Evolutionary conservation across 2,888 invertebrate genomes (phyloP), one percentile per base, ranked within the genome.

Genomic region (Polydesmus complanatus): DNA sequence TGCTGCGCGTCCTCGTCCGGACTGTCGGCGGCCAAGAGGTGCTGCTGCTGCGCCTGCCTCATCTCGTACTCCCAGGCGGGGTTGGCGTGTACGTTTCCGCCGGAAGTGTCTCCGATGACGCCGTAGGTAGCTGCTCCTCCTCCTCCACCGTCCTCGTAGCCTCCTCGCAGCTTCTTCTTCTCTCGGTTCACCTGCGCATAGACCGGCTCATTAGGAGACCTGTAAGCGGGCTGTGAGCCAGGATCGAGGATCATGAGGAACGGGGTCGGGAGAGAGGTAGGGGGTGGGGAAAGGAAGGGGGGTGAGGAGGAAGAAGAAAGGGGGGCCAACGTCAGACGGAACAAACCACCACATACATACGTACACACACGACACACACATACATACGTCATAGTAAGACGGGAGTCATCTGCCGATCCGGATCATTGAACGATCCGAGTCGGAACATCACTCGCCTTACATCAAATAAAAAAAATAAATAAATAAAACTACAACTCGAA

Each of bases 181-280:
- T 81, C 81, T 71, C 81, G 77, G 69, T 82, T 81, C 65, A 82
- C 81, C 75, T 82, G 81, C 67, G 82, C 82, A 72, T 82, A 82
- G 58, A 82, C 74, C 54, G 82, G 81, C 70, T 82, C 82, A 66
- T 79, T 79, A 65, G 79, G 77, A 57, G 66, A 64, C 72, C 78
- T 78, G 37, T 37, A 37, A 8, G 37, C 37, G 37, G 37, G 37
- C 5, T 5, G 37, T 67, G 76, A 76, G 73, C 78, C 73, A 61
- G 58, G 64, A 14, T 51, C 25, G 22, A 23, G 58, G 53, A 60
- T 59, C 54, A 50, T n/a, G 51, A 26, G 50, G 27, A 52, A 52
- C 5, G 3, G 3, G 22, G 52, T 21, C 52, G n/a, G 52, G n/a
- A 8, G 37, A 37, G 37, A 37, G 14, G 37, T 8, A 37, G 14